Evolutionary conservation across 2,797 vertebrate species (phyloP), one percentile per base, ranked within the genome.

Genomic region (Ibycter americanus): DNA sequence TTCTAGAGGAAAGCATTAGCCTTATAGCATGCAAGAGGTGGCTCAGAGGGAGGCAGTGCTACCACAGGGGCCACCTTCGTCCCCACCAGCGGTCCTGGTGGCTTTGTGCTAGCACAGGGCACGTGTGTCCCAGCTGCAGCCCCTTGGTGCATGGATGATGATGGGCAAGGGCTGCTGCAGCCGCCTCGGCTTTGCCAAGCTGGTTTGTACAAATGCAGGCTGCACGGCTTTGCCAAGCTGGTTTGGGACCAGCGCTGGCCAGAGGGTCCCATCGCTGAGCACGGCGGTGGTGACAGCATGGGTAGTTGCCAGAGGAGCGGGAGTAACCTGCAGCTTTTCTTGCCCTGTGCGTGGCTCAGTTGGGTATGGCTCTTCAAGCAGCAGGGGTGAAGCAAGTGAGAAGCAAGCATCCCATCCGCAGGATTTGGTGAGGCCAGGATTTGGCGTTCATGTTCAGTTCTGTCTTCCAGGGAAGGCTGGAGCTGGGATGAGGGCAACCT

Each of bases 51-150:
- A 32, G 61, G 13, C 47, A 2, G 0, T 32, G 68, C 47, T 59
- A 3, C 34, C 3, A 1, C 1, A 0, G 61, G 46, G 34, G 21
- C 47, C 4, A 2, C 34, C 15, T 12, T 11, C 3, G 1, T 71
- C 32, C 32, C 47, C 46, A n/a, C 46, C 36, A 67, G 74, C 40
- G 23, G 84, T 27, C 17, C n/a, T 6, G 0, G 26, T 47, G n/a
- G 65, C 59, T 77, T 85, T 47, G 44, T 15, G 6, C 11, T 42
- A 62, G 68, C 65, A 38, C 31, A 26, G 46, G n/a, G 36, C 38
- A 38, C 8, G 0, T 3, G 27, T 51, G 84, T 49, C 55, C 83
- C 58, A 2, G 1, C 55, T 78, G 59, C 52, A 74, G 55, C 47
- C 15, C 68, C 4, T 3, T 26, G 46, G 51, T 38, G 20, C 5